Base-by-base conservation (phyloP, 2,888 invertebrate species). In the Isoperla grammatica region DNA sequence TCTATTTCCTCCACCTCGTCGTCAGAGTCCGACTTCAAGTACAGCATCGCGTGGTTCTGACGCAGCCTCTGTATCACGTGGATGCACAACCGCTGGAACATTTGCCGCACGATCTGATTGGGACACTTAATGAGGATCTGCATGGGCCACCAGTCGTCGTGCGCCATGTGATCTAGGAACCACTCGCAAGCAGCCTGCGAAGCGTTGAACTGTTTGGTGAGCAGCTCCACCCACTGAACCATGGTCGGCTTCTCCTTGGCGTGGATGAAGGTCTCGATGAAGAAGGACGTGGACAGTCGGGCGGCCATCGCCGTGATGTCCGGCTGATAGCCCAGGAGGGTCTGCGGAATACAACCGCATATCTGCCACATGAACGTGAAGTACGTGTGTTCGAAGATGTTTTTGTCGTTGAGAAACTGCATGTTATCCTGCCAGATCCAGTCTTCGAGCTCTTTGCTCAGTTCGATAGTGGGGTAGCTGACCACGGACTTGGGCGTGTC, bases 351-450 rank as follows among this genome's bases (percentile, higher is more conserved):
- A 67, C 91, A 90, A 48, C 92, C 90, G 75, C 95, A 95, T 74
- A 95, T 89, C 76, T 96, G 95, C 82, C 93, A 95, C 91, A 96
- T 95, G 71, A 96, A 96, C 90, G 89, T 89, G 74, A 95, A 95
- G 73, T 96, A 96, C 0, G 91, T 90, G 71, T 95, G 95, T 70
- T 96, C 95, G 72, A 96, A 95, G 69, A 96, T 93, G 73, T 94
- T 95, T 71, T 94, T 92, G 74, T 96, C 95, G 71, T 92, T 91
- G 57, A 96, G 79, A 71, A 95, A 96, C 73, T 94, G 90, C 84
- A 90, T 90, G 73, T 96, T 96, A 76, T 96, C 96, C 71, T 93
- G 88, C 95, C 95, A 96, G 67, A 96, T 95, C 95, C 95, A 95
- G 74, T 91, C 89, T 71, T 92, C 90, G 40, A 95, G 77, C 67